These are phyloP conservation scores for Paraescarpia echinospica DNA, from an alignment of 1,140 invertebrate genomes.

Conservation along the genomic window DNA sequence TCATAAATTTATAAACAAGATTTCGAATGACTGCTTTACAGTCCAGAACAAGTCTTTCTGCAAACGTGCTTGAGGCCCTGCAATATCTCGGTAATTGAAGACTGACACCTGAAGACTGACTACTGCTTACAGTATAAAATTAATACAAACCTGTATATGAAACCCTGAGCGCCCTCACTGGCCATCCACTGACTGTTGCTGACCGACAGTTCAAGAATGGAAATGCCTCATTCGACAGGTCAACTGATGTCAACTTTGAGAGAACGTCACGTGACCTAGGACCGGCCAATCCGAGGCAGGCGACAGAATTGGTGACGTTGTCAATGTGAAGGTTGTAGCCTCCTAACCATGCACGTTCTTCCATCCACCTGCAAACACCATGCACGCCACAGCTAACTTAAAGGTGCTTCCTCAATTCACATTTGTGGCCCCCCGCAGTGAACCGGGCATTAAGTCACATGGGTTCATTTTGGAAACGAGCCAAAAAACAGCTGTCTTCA, in stretches of 20 bases:
- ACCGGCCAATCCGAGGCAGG: conserved; percentile 51
- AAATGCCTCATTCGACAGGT: conserved; percentile 33
- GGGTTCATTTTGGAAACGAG: too few relatives aligned
- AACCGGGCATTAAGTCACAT: too few relatives aligned
- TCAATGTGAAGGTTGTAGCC: conserved; percentile 41
- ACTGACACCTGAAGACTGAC: too few relatives aligned
- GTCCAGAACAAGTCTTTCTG: too few relatives aligned
- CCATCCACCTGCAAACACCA: conserved; percentile 44
- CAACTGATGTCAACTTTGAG: conserved; percentile 35
- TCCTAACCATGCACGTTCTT: conserved; percentile 37
- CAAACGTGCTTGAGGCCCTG: too few relatives aligned
- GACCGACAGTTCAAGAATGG: conserved; percentile 37
- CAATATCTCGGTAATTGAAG: too few relatives aligned
- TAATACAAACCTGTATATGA: conserved; percentile 50
- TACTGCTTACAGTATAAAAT: too few relatives aligned
- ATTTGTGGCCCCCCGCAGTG: too few relatives aligned
- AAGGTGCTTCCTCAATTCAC: too few relatives aligned
- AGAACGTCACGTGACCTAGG: conserved; percentile 50
- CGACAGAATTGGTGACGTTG: conserved; percentile 51
- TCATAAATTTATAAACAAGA: too few relatives aligned
- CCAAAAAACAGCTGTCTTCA: too few relatives aligned
- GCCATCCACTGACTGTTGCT: conserved; percentile 40
- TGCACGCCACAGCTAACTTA: neutral
- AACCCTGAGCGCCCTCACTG: conserved; percentile 46
- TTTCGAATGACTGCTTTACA: too few relatives aligned